A percentile compares a stretch with the other conserved stretches of the same genome.
Evolutionary conservation across 2,113 vertebrate genomes (phyloP).

Genomic region (Lonchura striata): DNA sequence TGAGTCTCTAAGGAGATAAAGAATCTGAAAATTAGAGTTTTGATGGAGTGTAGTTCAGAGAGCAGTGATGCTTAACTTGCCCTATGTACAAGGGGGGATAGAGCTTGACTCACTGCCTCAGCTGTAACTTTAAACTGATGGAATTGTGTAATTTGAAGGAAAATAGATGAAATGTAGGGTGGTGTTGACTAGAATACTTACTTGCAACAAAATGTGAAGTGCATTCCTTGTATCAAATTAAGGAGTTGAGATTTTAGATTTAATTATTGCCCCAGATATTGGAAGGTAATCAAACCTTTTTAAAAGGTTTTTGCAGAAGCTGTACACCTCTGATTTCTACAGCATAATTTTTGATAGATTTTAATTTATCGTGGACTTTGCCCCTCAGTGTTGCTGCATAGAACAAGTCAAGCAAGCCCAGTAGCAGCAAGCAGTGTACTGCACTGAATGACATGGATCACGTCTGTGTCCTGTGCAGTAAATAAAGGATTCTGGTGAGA

Average conservation of each 20-base stretch:
- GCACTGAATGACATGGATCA: neutral
- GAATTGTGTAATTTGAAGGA: neutral
- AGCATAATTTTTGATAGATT: neutral
- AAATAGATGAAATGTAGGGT: neutral
- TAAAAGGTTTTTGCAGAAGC: neutral
- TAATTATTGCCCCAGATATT: neutral
- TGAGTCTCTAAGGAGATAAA: neutral
- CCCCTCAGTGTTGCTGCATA: fast-evolving
- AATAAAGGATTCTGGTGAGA: neutral
- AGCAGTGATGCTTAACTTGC: fast-evolving
- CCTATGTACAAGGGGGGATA: fast-evolving
- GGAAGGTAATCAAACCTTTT: neutral
- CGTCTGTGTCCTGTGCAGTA: neutral
- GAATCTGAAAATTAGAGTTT: neutral
- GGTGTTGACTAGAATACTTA: neutral
- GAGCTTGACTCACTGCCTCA: neutral
- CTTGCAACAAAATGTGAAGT: neutral
- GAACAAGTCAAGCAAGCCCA: neutral
- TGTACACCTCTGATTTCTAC: neutral
- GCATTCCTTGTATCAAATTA: neutral
- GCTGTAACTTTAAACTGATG: neutral
- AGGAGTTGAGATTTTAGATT: neutral
- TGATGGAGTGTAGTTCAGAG: neutral
- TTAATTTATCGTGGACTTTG: neutral
- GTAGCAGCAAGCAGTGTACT: neutral